Percentiles rank a stretch among this genome's conserved stretches.
Evolutionary conservation across 2,113 vertebrate genomes (phyloP).

Genomic region (Canis aureus): DNA sequence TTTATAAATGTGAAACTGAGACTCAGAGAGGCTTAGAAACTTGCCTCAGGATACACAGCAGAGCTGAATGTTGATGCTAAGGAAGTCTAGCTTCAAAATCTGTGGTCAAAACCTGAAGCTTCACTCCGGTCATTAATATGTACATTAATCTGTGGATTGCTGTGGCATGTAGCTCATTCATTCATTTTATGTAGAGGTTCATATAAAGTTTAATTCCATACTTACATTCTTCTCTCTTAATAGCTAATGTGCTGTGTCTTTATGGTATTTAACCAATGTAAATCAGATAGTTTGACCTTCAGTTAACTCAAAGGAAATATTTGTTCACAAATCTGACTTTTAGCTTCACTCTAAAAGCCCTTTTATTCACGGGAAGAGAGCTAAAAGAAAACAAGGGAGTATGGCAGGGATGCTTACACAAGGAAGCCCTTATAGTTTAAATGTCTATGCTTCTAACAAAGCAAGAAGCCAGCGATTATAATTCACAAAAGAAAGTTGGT

Average conservation of each 20-base stretch:
- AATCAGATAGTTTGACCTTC: background rate
- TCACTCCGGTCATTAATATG: background rate
- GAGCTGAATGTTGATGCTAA: background rate
- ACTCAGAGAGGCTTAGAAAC: background rate
- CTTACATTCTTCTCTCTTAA: background rate
- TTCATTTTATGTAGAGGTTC: background rate
- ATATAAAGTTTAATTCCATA: slow-evolving; percentile 43
- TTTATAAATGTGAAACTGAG: background rate
- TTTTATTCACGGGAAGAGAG: background rate
- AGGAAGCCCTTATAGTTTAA: slow-evolving; percentile 59
- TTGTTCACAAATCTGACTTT: slow-evolving; percentile 57
- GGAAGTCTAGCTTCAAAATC: background rate
- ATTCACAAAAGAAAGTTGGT: slow-evolving; percentile 75
- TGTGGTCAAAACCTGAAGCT: background rate
- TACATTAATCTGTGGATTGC: background rate
- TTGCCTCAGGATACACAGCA: background rate
- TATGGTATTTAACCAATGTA: slow-evolving; percentile 3
- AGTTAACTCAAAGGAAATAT: slow-evolving; percentile 54
- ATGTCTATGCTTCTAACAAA: slow-evolving; percentile 33
- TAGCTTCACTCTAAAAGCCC: background rate
- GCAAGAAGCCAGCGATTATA: slow-evolving; percentile 10
- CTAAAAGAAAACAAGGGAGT: slow-evolving; percentile 7
- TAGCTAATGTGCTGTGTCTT: slow-evolving; percentile 26
- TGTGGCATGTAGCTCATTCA: background rate
- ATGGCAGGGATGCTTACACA: background rate